A percentile compares a stretch with the other conserved stretches of the same genome.
Conservation (phyloP, 2,797 vertebrate species). For the Cygnus olor region DNA sequence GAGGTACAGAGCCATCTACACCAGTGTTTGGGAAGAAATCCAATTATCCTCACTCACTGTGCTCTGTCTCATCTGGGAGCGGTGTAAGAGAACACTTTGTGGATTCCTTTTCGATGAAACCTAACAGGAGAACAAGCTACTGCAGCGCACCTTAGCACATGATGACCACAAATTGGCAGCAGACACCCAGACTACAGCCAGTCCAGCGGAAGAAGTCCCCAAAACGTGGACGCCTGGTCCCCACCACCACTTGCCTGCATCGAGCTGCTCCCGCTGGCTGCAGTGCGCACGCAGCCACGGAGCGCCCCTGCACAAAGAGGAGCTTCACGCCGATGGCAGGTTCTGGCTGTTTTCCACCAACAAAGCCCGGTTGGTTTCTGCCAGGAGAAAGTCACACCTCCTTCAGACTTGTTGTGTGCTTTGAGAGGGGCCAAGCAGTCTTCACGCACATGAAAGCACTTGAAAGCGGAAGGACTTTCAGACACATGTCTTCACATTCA, state of each 20-base stretch:
- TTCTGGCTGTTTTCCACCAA: neutral
- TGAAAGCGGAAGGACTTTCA: neutral
- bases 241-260: neutral
- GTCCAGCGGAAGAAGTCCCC: neutral
- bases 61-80: neutral
- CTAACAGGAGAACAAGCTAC: neutral
- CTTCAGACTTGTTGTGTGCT: accelerated
- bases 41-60: neutral
- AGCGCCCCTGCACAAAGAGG: neutral
- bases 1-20: neutral
- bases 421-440: neutral
- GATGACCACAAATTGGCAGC: neutral
- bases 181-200: neutral
- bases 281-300: accelerated
- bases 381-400: neutral
- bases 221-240: neutral
- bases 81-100: neutral
- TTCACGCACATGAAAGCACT: accelerated
- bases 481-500: neutral
- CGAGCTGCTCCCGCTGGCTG: neutral
- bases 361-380: neutral
- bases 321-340: accelerated
- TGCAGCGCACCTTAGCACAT: accelerated
- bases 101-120: neutral
- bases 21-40: neutral